Conservation (phyloP, 2,888 invertebrate species). For the Pseudococcus longispinus region DNA sequence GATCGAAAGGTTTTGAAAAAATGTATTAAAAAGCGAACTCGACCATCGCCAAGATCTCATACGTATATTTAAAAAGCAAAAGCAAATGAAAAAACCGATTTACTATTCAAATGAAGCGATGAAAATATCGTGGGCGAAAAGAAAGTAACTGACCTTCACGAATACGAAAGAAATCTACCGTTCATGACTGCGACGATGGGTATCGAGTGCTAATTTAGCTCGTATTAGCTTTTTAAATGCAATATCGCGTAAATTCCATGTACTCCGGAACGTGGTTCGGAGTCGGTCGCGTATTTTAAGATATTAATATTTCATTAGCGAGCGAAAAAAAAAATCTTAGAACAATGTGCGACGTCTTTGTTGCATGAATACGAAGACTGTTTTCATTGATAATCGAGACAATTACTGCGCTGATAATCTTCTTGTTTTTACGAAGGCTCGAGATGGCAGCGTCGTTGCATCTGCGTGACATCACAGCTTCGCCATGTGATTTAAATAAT, state of each 20-base stretch:
- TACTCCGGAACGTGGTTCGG: background rate
- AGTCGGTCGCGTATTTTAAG: background rate
- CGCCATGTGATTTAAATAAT: background rate
- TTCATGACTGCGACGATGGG: conserved; percentile 1
- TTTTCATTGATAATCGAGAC: background rate
- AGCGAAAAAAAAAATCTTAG: background rate
- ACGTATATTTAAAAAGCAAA: background rate
- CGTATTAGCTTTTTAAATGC: background rate
- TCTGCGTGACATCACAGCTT: background rate
- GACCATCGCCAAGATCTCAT: too few species aligned
- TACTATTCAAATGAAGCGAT: conserved; percentile 25
- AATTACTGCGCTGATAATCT: background rate
- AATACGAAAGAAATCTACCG: background rate
- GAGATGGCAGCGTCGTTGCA: background rate
- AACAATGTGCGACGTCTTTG: background rate
- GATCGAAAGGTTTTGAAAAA: too few species aligned
- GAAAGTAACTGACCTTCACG: conserved; percentile 3
- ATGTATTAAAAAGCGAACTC: background rate
- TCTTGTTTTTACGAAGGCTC: background rate
- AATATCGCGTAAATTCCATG: background rate
- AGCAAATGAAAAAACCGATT: background rate
- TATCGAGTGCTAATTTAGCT: background rate
- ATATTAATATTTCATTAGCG: background rate
- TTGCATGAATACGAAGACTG: background rate
- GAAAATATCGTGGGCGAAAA: conserved; percentile 20